These are phyloP conservation scores for Orientallactaga bullata DNA, from an alignment of 2,113 vertebrate species.

Conservation along the genomic window DNA sequence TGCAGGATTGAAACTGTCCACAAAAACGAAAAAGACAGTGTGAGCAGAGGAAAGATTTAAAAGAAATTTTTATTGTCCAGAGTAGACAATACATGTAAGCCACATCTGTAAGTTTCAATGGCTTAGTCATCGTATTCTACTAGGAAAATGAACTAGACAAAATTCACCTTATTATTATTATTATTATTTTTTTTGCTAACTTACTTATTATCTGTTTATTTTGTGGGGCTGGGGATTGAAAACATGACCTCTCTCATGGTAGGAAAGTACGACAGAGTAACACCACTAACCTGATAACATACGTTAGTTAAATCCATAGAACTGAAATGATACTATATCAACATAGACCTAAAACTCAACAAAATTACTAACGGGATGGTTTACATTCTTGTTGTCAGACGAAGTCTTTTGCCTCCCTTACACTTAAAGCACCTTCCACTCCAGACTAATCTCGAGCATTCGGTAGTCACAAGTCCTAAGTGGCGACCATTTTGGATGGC, in stretches of 20 bases:
- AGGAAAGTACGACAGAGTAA: not conserved
- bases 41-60: not conserved
- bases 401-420: not conserved
- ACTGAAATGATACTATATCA: slow-evolving; percentile 5
- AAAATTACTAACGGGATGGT: not conserved
- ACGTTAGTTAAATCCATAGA: not conserved
- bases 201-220: not conserved
- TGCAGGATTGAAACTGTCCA: not conserved
- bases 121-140: not conserved
- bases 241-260: not conserved
- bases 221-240: not conserved
- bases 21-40: not conserved
- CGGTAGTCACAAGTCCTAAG: not conserved
- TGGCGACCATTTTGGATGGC: not conserved
- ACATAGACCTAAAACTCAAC: not conserved
- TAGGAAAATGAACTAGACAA: not conserved
- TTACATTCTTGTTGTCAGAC: not conserved
- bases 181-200: not conserved
- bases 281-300: not conserved
- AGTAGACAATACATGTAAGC: too few species aligned
- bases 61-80: not conserved
- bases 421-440: not conserved
- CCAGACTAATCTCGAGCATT: not conserved
- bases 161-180: not conserved
- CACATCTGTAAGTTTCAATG: not conserved